Evolutionary conservation across 2,113 vertebrate species (phyloP).

Genomic region (Mustela nigripes): DNA sequence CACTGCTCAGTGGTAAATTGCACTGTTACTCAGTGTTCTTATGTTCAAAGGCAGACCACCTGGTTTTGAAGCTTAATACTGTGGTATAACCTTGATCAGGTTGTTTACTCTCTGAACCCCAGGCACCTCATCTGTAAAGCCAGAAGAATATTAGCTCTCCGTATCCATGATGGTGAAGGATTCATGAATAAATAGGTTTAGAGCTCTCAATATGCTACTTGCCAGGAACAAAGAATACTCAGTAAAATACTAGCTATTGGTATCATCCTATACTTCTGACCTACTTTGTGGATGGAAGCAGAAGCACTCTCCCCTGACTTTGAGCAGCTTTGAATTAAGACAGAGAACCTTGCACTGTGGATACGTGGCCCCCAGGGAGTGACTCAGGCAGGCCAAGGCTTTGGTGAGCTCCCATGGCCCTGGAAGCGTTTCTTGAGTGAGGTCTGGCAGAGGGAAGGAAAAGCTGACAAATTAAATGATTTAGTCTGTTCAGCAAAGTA

Average conservation of each 20-base stretch:
- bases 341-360: neutral
- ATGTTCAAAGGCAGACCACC: constrained; percentile 5
- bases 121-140: neutral
- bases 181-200: neutral
- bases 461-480: constrained; percentile 72
- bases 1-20: neutral
- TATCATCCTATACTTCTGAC: neutral
- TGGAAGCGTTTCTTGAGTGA: constrained; percentile 68
- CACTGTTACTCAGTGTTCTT: neutral
- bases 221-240: neutral
- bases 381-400: constrained; percentile 2
- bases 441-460: constrained; percentile 61
- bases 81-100: neutral
- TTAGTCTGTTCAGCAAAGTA: constrained; percentile 74
- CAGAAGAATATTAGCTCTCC: neutral
- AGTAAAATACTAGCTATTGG: neutral
- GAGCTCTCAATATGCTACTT: neutral
- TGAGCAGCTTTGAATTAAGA: constrained; percentile 17
- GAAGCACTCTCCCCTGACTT: neutral
- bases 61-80: neutral
- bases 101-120: neutral
- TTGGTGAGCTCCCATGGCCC: constrained; percentile 11
- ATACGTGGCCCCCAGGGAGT: constrained; percentile 28
- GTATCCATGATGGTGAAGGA: neutral
- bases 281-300: neutral